A percentile compares a stretch with the other conserved stretches of the same genome.
Conservation (phyloP, 23 tunicate species). For the Styela plicata region DNA sequence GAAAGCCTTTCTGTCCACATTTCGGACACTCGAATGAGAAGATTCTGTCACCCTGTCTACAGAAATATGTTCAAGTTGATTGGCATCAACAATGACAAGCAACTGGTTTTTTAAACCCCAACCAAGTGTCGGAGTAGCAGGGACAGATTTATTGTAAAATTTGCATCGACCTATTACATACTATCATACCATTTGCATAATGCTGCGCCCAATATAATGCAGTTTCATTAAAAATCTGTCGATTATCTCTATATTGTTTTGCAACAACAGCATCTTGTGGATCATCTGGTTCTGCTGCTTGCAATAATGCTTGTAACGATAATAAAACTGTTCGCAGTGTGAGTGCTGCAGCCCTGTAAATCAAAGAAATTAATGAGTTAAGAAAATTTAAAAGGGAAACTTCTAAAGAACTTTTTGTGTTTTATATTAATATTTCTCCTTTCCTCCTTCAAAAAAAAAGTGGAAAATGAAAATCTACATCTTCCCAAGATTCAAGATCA, state of each 20-base stretch:
- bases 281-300: slow-evolving; percentile 93
- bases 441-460: no score
- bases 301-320: slow-evolving; percentile 85
- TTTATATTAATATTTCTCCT: no score
- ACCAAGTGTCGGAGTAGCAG: no score
- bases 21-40: neutral
- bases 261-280: slow-evolving; percentile 99
- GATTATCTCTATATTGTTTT: slow-evolving; percentile 75
- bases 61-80: no score
- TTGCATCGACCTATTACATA: no score
- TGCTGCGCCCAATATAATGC: slow-evolving; percentile 91
- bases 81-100: no score
- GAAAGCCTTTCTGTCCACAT: neutral
- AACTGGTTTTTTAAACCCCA: no score
- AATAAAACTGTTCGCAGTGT: slow-evolving; percentile 89
- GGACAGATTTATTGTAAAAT: neutral
- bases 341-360: slow-evolving; percentile 90
- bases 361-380: no score
- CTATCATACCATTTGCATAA: slow-evolving; percentile 71
- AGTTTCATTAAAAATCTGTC: slow-evolving; percentile 50
- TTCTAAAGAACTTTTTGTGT: no score
- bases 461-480: no score
- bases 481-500: no score
- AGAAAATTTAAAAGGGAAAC: no score
- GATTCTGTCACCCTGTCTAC: neutral